Percentiles rank a stretch among this genome's conserved stretches.
Evolutionary conservation across 2,797 vertebrate species (phyloP).

Genomic region (Urophycis tenuis): DNA sequence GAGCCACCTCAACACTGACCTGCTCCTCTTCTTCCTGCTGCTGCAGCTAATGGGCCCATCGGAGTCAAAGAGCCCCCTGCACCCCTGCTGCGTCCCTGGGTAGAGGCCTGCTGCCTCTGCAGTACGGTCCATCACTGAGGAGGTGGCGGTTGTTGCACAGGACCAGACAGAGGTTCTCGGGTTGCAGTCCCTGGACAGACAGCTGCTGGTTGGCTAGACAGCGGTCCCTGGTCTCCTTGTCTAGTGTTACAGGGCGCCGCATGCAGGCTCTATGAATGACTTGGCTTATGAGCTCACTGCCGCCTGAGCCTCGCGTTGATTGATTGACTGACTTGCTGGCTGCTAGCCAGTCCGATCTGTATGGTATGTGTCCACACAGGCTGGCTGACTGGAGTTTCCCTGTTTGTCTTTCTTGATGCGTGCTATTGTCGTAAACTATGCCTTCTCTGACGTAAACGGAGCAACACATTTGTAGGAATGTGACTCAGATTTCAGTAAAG

Average conservation of each 20-base stretch:
- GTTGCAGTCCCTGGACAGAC: slow-evolving; percentile 47
- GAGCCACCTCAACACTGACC: neutral
- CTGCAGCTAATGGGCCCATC: neutral
- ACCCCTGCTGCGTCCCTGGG: neutral
- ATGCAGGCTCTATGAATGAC: slow-evolving; percentile 26
- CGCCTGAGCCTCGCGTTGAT: neutral
- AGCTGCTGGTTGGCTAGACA: slow-evolving; percentile 48
- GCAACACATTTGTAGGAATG: neutral
- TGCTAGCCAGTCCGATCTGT: neutral
- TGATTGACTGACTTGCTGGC: slow-evolving; percentile 2
- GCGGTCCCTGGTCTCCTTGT: slow-evolving; percentile 37
- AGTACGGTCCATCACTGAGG: slow-evolving; percentile 12
- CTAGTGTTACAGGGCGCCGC: slow-evolving; percentile 42
- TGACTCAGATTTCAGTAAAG: neutral
- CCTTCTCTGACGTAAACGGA: neutral
- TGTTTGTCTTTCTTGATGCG: neutral
- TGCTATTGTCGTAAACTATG: neutral
- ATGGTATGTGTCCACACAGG: neutral
- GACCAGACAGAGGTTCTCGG: slow-evolving; percentile 37
- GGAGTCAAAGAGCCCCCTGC: neutral
- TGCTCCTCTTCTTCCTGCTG: neutral
- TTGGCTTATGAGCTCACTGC: slow-evolving; percentile 25
- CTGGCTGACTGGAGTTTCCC: neutral
- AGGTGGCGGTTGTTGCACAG: slow-evolving; percentile 19
- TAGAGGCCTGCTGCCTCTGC: slow-evolving; percentile 29